These are phyloP conservation scores for Galeruca laticollis DNA, from an alignment of 2,888 invertebrate genomes.

Conservation along the genomic window DNA sequence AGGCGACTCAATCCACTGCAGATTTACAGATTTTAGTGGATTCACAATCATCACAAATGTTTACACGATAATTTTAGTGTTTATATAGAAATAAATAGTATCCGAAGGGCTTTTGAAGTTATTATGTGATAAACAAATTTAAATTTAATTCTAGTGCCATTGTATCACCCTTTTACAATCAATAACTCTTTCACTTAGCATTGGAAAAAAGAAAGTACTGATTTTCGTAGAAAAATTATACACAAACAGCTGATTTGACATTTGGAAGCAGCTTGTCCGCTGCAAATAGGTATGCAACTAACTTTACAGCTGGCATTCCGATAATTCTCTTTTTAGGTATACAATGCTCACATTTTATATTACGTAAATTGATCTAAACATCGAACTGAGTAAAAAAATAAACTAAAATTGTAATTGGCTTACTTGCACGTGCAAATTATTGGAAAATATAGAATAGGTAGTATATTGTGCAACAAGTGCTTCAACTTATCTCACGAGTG, in stretches of 20 bases:
- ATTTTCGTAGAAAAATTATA: conserved; percentile 38
- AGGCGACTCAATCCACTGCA: conserved; percentile 56
- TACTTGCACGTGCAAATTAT: no score
- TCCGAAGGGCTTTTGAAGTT: neutral
- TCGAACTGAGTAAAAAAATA: no score
- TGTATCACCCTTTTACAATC: neutral
- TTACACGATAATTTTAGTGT: conserved; percentile 25
- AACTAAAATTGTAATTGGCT: no score
- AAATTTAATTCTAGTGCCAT: neutral
- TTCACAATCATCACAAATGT: conserved; percentile 15
- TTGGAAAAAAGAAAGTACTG: conserved; percentile 5
- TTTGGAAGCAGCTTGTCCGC: neutral
- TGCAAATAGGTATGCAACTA: conserved; percentile 20
- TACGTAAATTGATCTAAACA: no score
- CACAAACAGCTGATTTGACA: conserved; percentile 53
- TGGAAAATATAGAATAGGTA: no score
- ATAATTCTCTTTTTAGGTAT: no score
- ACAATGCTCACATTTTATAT: no score
- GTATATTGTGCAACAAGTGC: no score
- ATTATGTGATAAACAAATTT: neutral
- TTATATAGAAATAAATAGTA: neutral
- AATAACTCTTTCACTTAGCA: conserved; percentile 13
- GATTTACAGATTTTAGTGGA: conserved; percentile 21
- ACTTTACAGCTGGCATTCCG: neutral
- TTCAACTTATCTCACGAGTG: no score